A percentile compares a stretch with the other conserved stretches of the same genome.
phyloP scores from a whole-genome alignment of 2,797 vertebrate genomes.

The Nasua narica region DNA sequence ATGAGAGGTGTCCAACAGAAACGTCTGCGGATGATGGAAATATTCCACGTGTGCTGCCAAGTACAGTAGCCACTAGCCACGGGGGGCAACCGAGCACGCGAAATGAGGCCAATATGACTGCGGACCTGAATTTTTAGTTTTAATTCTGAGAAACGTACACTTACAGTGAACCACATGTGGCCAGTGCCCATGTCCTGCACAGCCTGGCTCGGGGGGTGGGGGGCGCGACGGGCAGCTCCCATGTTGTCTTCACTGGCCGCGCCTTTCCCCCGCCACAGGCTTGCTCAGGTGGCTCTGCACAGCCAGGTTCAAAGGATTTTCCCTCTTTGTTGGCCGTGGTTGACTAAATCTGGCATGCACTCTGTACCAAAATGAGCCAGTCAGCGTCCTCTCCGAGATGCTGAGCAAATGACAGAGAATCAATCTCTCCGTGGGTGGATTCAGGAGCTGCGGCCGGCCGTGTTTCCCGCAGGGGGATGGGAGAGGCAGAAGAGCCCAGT shows the following conservation, averaged over 20 bases:
- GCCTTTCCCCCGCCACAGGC: neutral
- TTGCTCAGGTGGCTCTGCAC: neutral
- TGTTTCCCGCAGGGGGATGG: neutral
- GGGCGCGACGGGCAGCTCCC: neutral
- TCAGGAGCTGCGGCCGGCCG: neutral
- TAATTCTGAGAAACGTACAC: neutral
- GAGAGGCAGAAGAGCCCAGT: neutral
- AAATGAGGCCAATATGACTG: neutral
- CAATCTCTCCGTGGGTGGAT: neutral
- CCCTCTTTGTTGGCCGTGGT: neutral
- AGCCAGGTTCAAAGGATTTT: neutral
- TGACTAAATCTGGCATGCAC: neutral
- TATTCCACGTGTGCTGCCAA: neutral
- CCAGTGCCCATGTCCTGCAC: neutral
- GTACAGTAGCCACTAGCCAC: neutral
- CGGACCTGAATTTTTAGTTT: neutral
- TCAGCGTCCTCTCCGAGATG: neutral
- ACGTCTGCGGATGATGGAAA: neutral
- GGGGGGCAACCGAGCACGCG: fast-evolving
- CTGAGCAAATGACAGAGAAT: neutral
- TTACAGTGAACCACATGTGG: neutral
- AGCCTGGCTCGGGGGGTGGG: neutral
- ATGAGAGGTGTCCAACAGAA: neutral
- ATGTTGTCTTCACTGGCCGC: neutral
- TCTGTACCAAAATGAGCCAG: neutral